Base-by-base conservation (phyloP, 2,113 vertebrate genomes). In the Grammomys surdaster region DNA sequence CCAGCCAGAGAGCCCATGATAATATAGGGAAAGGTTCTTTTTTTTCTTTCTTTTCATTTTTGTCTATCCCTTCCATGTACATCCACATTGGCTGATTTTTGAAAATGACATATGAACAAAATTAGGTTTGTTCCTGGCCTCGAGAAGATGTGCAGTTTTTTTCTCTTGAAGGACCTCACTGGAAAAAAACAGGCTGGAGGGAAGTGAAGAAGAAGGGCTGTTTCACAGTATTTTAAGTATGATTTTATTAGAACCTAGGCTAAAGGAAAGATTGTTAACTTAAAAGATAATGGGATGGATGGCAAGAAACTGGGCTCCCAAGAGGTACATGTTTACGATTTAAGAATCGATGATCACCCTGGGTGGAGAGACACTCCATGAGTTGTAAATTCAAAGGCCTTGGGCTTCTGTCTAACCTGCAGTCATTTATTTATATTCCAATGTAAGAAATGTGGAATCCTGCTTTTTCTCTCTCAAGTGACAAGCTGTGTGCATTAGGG, bases 341-440 rank as follows among this genome's bases (percentile, higher is more conserved):
- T 36, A 90, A 95, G 76, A 24, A 8, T 40, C 77, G 28, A 75
- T 82, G 60, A 89, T 40, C 78, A 48, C 24, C 4, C 36, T 48
- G 54, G 10, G 12, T 24, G 60, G 69, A n/a, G 28, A 84, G 28
- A 93, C 3, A 24, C 65, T 95, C 56, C 36, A 88, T 16, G 10
- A 46, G n/a, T 13, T 56, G 48, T 40, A 54, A 63, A 67, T 65
- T 58, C n/a, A 80, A 33, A 88, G n/a, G 77, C 26, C 60, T 0
- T 28, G 72, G 14, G 51, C 51, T 85, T 81, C 0, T 67, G 60
- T 63, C 8, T 70, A 40, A 60, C 24, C 24, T 40, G 20, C 8
- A 93, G 17, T 77, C 16, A 76, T 69, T 51, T 90, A 90, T 77
- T 93, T 90, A 88, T 33, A 88, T 84, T 60, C 43, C 10, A 10